Percentiles rank a stretch among this genome's conserved stretches.
Evolutionary conservation across 2,888 invertebrate species (phyloP).

Genomic region (Arenicola marina): DNA sequence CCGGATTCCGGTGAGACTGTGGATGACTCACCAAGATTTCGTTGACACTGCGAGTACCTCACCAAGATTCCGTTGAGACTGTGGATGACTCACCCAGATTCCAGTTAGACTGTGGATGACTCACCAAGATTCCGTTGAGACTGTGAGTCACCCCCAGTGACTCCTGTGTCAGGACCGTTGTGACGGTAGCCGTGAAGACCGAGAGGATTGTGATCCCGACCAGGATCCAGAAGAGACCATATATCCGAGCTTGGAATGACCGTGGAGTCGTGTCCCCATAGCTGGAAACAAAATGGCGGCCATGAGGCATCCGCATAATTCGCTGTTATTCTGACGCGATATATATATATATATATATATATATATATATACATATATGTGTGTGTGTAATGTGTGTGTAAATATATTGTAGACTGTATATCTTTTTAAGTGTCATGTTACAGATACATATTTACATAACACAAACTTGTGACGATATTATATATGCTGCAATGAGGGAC

Average conservation of each 20-base stretch:
- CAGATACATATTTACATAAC: too few species aligned
- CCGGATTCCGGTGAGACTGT: too few species aligned
- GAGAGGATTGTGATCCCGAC: constrained; percentile 25
- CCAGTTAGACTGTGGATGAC: neutral
- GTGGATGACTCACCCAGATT: too few species aligned
- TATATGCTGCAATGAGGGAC: too few species aligned
- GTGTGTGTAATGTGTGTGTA: neutral
- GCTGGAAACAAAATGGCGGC: neutral
- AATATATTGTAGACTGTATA: too few species aligned
- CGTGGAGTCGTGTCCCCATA: constrained; percentile 28
- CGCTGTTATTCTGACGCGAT: neutral
- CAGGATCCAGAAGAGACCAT: constrained; percentile 25
- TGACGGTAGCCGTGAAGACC: constrained; percentile 28
- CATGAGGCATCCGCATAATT: neutral
- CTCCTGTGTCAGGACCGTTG: constrained; percentile 21
- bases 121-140: too few species aligned
- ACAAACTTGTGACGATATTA: too few species aligned
- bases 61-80: too few species aligned
- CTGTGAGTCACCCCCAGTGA: constrained; percentile 12
- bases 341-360: constrained; percentile 11
- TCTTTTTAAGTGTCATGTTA: too few species aligned
- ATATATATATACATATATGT: neutral
- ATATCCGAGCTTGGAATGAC: constrained; percentile 24
- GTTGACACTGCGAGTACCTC: too few species aligned
- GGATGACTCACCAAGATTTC: too few species aligned